Base-by-base conservation (phyloP, 1,140 invertebrate species). In the Myzus persicae region DNA sequence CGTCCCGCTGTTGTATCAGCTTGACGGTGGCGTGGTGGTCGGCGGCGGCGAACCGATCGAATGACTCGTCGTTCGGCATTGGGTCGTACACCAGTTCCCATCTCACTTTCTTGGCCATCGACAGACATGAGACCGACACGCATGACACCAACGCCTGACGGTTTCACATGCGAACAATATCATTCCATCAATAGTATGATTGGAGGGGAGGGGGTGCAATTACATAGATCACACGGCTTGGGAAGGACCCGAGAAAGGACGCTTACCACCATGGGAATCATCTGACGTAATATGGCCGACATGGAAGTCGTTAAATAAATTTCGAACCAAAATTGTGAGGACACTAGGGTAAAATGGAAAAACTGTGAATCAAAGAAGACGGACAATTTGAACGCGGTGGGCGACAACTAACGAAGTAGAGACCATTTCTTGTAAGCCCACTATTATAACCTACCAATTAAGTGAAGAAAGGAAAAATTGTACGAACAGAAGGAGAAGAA, bases 61-160 rank as follows among this genome's bases (percentile, higher is more conserved):
- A 76, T 9, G 40, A 31, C 0, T 91, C 59, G 9, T 76, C 31
- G 24, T 67, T 22, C 44, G 81, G 36, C 42, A 38, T 26, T 1
- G 67, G 91, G 91, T 84, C 81, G 46, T 85, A 93, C 24, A 84
- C 81, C 91, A 82, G 26, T 42, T 93, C 81, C 91, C 91, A 93
- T 85, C 11, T 84, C 36, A 93, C 36, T 38, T 11, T 38, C 24
- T 93, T 46, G 8, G 44, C 81, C 36, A 48, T 54, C 76, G 91
- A 93, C 38, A 24, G 81, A 51, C 91, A 93, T 42, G 46, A 82
- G 81, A 93, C 38, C 14, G 91, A 85, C 91, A 40, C 91, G 46
- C 46, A 93, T 48, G 81, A 54, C 11, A 40, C 81, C 31, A 93
- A 93, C 91, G 91, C 91, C 91, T 93, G 81, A 1, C 24, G 24